Evolutionary conservation across 1,140 invertebrate genomes (phyloP).

Genomic region (Drosophila melanogaster): DNA sequence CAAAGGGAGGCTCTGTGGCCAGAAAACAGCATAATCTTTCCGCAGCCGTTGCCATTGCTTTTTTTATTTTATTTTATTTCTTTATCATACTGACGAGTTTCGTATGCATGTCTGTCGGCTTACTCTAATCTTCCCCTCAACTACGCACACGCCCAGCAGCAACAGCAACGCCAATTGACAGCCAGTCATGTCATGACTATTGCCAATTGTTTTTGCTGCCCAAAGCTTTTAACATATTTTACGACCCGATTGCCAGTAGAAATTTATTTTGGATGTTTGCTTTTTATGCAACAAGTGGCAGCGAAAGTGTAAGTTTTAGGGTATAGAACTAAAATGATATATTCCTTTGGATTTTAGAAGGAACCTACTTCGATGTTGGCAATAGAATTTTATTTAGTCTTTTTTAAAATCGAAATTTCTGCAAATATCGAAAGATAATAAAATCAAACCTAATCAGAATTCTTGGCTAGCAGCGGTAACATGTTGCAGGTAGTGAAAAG

Average conservation of each 20-base stretch:
- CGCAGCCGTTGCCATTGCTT: constrained; percentile 24
- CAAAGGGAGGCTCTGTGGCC: constrained; percentile 43
- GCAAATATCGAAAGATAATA: not conserved
- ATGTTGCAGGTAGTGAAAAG: constrained; percentile 69
- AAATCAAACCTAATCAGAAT: not conserved
- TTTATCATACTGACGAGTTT: constrained; percentile 58
- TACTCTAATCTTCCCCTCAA: constrained; percentile 38
- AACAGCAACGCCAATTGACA: constrained; percentile 48
- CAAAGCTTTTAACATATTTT: constrained; percentile 79
- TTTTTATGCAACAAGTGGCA: constrained; percentile 66
- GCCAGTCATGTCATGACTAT: constrained; percentile 71
- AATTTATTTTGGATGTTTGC: constrained; percentile 59
- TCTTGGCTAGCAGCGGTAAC: constrained; percentile 11
- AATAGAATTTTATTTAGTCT: no score
- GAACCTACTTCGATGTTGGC: no score
- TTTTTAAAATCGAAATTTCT: not conserved
- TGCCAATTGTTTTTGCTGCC: constrained; percentile 67
- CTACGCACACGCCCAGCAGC: constrained; percentile 73
- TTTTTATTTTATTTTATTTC: constrained; percentile 45
- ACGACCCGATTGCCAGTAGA: constrained; percentile 61
- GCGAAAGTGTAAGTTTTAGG: constrained; percentile 33
- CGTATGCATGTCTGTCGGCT: constrained; percentile 51
- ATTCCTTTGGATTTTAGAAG: no score
- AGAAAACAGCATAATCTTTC: constrained; percentile 47
- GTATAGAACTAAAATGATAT: no score